A percentile compares a stretch with the other conserved stretches of the same genome.
Conservation (phyloP, 2,888 invertebrate species). For the Erebia epiphron region DNA sequence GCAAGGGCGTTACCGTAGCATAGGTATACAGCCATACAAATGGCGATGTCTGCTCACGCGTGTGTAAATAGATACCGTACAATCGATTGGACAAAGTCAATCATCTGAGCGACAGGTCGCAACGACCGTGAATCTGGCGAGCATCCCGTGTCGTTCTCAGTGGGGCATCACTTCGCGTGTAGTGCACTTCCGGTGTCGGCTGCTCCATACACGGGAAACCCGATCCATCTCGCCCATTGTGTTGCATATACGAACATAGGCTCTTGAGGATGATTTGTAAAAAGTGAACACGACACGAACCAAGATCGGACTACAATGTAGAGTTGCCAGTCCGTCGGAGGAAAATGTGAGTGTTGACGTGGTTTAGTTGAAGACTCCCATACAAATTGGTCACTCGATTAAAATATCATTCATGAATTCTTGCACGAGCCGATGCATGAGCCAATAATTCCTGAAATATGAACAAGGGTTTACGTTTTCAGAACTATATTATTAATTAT, state of each 20-base stretch:
- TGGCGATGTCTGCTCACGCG: constrained; percentile 54
- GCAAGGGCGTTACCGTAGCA: constrained; percentile 59
- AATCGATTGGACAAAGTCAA: constrained; percentile 78
- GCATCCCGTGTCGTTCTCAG: constrained; percentile 59
- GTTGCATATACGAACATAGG: constrained; percentile 43
- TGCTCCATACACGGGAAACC: constrained; percentile 31
- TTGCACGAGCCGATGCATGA: too few species aligned
- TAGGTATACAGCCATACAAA: constrained; percentile 48
- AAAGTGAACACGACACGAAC: constrained; percentile 55
- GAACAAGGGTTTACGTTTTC: too few species aligned
- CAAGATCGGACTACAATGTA: constrained; percentile 69
- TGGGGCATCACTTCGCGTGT: constrained; percentile 60
- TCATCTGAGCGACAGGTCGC: constrained; percentile 73
- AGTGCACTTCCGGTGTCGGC: constrained; percentile 62
- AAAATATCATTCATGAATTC: neutral
- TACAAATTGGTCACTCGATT: neutral
- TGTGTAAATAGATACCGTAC: constrained; percentile 64
- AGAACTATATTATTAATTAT: too few species aligned
- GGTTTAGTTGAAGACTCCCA: neutral
- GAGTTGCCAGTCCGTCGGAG: constrained; percentile 71
- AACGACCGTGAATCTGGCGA: constrained; percentile 77
- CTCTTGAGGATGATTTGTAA: constrained; percentile 48
- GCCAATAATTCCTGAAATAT: too few species aligned
- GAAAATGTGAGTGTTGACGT: constrained; percentile 72
- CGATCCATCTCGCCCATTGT: constrained; percentile 38